phyloP scores from a whole-genome alignment of 2,797 vertebrate species.

The Tokudaia tokunoshimensis region DNA sequence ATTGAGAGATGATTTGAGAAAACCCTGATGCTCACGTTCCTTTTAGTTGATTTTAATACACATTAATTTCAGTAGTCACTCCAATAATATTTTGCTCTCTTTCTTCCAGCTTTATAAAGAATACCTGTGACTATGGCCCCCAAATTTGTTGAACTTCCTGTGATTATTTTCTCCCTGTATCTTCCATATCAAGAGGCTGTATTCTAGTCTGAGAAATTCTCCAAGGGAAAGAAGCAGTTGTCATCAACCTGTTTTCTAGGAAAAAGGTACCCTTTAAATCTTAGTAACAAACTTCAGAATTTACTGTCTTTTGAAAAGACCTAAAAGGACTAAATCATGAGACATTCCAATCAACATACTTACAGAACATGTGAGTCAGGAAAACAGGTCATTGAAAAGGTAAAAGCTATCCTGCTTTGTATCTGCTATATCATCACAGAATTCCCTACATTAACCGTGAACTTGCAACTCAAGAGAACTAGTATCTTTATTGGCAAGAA shows the following conservation, averaged over 20 bases:
- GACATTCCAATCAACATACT: not conserved
- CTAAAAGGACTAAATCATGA: not conserved
- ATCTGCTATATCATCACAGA: not conserved
- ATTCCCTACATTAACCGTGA: not conserved
- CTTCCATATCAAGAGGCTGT: not conserved
- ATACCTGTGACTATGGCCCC: not conserved
- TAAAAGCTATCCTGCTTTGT: not conserved
- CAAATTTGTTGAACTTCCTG: not conserved
- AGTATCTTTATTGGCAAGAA: not conserved
- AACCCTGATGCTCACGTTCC: not conserved
- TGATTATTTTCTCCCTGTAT: not conserved
- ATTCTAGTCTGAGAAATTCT: too few species aligned
- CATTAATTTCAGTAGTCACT: not conserved
- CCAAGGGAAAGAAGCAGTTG: not conserved
- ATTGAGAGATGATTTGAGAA: not conserved
- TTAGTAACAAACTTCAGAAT: not conserved
- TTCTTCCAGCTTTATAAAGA: not conserved
- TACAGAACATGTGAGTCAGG: not conserved
- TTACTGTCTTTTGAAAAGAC: not conserved
- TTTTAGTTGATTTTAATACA: not conserved
- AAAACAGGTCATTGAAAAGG: not conserved
- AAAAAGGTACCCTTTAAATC: not conserved
- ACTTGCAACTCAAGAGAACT: not conserved
- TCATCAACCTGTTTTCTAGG: not conserved
- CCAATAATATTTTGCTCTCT: not conserved